Percentiles rank a stretch among this genome's conserved stretches.
Conservation (phyloP, 2,113 vertebrate genomes). For the Edolisoma coerulescens region DNA sequence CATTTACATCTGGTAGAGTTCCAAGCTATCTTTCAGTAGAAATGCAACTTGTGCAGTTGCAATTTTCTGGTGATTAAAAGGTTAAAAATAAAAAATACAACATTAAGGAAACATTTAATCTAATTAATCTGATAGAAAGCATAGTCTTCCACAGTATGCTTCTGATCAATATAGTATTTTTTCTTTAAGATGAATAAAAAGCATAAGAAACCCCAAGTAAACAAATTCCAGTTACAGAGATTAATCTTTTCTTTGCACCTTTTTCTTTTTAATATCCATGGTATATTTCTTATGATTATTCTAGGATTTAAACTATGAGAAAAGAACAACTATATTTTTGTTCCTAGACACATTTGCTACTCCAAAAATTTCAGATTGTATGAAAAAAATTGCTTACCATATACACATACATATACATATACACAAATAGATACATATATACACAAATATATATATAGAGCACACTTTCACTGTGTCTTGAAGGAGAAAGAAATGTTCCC, state of each 20-base stretch:
- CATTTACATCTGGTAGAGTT: not conserved
- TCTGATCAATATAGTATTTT: not conserved
- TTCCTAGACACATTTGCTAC: not conserved
- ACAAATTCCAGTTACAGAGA: not conserved
- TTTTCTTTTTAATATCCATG: not conserved
- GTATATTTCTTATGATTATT: not conserved
- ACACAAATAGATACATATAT: too few relatives aligned
- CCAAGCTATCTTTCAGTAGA: not conserved
- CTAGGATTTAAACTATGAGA: not conserved
- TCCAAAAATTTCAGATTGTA: not conserved
- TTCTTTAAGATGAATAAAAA: not conserved
- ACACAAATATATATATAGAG: not conserved
- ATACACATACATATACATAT: not conserved
- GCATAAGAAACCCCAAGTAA: fast-evolving
- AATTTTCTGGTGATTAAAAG: not conserved
- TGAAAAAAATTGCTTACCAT: not conserved
- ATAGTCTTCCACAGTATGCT: not conserved
- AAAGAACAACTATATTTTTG: not conserved
- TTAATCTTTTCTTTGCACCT: not conserved
- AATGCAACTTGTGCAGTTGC: not conserved
- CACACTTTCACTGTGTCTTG: not conserved
- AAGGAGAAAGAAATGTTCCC: not conserved
- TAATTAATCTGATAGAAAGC: not conserved
- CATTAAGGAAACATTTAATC: not conserved
- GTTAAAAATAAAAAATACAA: not conserved